These are phyloP conservation scores for Tragelaphus imberbis DNA, from an alignment of 2,113 vertebrate species.

Conservation along the genomic window DNA sequence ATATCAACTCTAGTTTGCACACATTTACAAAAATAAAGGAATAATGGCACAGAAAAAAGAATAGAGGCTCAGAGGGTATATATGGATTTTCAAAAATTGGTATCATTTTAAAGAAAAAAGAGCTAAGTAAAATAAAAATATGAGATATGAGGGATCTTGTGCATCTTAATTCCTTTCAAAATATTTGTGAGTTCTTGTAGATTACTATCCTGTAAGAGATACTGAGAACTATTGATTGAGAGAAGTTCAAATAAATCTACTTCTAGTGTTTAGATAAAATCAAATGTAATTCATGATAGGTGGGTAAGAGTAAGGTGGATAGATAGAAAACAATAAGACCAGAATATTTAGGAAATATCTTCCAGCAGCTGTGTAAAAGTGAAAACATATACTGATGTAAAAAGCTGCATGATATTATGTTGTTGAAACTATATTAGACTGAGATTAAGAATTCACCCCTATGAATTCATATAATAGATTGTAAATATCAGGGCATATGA, in stretches of 20 bases:
- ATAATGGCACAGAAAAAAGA: not conserved
- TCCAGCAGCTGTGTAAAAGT: not conserved
- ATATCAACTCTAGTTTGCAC: not conserved
- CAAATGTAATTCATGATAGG: not conserved
- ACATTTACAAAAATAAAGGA: not conserved
- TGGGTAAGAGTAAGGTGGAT: not conserved
- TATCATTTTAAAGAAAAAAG: not conserved
- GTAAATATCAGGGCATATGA: not conserved
- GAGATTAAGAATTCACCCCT: not conserved
- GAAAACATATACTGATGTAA: not conserved
- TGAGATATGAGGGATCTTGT: not conserved
- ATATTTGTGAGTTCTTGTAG: not conserved
- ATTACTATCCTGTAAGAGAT: not conserved
- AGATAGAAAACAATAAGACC: not conserved
- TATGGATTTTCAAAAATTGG: not conserved
- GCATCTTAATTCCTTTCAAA: not conserved
- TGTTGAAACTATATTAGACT: not conserved
- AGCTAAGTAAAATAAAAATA: not conserved
- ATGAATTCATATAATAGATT: not conserved
- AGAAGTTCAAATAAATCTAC: not conserved
- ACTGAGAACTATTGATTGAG: not conserved
- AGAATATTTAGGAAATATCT: not conserved
- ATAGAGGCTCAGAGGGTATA: not conserved
- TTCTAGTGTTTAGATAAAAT: not conserved
- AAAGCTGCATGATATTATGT: not conserved